phyloP scores from a whole-genome alignment of 2,797 vertebrate species.

The Pteropus rufus region DNA sequence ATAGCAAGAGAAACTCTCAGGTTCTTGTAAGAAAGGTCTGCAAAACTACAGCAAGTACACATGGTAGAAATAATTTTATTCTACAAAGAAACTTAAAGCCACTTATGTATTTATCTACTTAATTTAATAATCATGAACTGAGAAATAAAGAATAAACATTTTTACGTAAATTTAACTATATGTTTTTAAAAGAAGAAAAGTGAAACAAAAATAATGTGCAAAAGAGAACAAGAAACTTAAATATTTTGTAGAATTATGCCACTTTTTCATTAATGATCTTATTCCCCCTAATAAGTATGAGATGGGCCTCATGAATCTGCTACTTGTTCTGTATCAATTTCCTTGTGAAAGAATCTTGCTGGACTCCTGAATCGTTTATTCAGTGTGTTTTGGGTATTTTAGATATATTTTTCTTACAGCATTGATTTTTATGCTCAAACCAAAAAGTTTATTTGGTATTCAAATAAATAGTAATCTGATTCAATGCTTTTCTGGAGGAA shows the following conservation, averaged over 20 bases:
- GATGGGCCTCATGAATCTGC: neutral
- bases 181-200: neutral
- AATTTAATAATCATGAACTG: too few species aligned
- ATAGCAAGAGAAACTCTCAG: neutral
- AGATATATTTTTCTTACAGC: neutral
- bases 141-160: too few species aligned
- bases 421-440: neutral
- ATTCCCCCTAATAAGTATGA: neutral
- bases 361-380: neutral
- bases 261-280: neutral
- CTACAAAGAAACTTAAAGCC: neutral
- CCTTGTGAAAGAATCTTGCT: neutral
- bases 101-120: too few species aligned
- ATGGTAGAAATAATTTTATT: neutral
- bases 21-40: neutral
- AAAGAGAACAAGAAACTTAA: neutral
- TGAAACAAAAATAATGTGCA: neutral
- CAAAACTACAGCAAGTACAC: neutral
- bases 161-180: too few species aligned
- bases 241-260: neutral
- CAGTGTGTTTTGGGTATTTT: neutral
- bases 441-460: neutral
- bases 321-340: neutral
- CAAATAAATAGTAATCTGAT: neutral
- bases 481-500: neutral